Evolutionary conservation across 1,140 invertebrate genomes (phyloP).

Genomic region (Caenorhabditis brenneri): DNA sequence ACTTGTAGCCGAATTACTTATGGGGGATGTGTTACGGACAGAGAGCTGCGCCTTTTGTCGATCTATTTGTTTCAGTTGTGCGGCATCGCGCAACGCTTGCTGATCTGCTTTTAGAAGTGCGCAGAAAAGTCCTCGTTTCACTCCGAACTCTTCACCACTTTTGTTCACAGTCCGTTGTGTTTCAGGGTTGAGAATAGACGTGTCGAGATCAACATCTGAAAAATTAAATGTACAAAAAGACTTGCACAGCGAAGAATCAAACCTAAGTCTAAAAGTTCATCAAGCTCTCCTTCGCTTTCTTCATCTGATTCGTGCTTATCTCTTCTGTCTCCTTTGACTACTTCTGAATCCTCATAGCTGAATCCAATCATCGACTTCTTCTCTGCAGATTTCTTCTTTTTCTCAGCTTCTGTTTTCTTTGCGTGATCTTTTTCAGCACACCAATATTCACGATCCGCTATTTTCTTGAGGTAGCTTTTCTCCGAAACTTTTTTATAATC

Average conservation of each 20-base stretch:
- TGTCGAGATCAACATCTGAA: slow-evolving; percentile 62
- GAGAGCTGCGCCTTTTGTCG: slow-evolving; percentile 34
- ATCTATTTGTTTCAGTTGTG: slow-evolving; percentile 65
- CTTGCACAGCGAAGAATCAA: not conserved
- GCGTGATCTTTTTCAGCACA: slow-evolving; percentile 11
- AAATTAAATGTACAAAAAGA: not conserved
- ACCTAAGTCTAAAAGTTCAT: slow-evolving; percentile 47
- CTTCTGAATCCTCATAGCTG: slow-evolving; percentile 61
- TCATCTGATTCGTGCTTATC: slow-evolving; percentile 17
- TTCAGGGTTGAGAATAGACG: slow-evolving; percentile 60
- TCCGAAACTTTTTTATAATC: slow-evolving; percentile 53
- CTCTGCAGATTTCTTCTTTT: slow-evolving; percentile 59
- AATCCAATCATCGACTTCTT: slow-evolving; percentile 67
- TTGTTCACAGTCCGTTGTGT: slow-evolving; percentile 57
- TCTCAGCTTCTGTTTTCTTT: slow-evolving; percentile 38
- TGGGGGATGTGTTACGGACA: slow-evolving; percentile 10
- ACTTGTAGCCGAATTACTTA: not conserved
- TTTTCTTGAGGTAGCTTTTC: slow-evolving; percentile 54
- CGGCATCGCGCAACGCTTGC: slow-evolving; percentile 60
- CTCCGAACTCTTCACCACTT: slow-evolving; percentile 60
- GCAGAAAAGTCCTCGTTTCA: slow-evolving; percentile 56
- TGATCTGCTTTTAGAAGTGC: slow-evolving; percentile 61
- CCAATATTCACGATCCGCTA: slow-evolving; percentile 57
- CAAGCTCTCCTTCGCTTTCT: slow-evolving; percentile 47
- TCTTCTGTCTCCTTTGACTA: slow-evolving; percentile 41